phyloP scores from a whole-genome alignment of 2,113 vertebrate genomes.

The Uria aalge region DNA sequence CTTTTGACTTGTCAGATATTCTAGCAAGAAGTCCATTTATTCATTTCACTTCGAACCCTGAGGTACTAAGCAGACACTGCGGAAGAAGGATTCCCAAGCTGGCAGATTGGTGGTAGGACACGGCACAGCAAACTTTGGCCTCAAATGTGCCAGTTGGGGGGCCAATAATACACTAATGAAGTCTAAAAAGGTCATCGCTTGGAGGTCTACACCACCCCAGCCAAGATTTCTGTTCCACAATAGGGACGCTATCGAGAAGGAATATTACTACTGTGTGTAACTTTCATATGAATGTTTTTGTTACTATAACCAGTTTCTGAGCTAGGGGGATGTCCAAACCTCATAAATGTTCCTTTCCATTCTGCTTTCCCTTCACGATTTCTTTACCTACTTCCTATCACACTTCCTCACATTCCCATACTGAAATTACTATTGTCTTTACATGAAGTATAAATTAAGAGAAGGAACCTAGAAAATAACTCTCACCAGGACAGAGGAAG shows the following conservation, averaged over 20 bases:
- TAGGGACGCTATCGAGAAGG: accelerated
- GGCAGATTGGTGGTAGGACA: neutral
- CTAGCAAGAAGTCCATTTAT: neutral
- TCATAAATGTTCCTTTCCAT: neutral
- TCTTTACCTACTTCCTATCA: neutral
- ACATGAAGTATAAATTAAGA: neutral
- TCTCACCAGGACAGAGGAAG: neutral
- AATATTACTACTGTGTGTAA: neutral
- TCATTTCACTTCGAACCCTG: neutral
- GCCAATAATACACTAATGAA: neutral
- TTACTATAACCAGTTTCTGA: neutral
- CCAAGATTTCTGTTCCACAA: neutral
- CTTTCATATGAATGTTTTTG: neutral
- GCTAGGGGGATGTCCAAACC: neutral
- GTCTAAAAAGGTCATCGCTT: neutral
- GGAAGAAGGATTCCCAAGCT: neutral
- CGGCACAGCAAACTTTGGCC: neutral
- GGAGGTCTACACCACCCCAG: neutral
- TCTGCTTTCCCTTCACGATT: neutral
- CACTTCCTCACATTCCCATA: neutral
- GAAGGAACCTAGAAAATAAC: neutral
- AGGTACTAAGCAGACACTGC: accelerated
- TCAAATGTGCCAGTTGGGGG: neutral
- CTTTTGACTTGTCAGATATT: neutral
- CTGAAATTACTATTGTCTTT: neutral